A percentile compares a stretch with the other conserved stretches of the same genome.
Evolutionary conservation across 2,113 vertebrate species (phyloP).

Genomic region (Natator depressus): DNA sequence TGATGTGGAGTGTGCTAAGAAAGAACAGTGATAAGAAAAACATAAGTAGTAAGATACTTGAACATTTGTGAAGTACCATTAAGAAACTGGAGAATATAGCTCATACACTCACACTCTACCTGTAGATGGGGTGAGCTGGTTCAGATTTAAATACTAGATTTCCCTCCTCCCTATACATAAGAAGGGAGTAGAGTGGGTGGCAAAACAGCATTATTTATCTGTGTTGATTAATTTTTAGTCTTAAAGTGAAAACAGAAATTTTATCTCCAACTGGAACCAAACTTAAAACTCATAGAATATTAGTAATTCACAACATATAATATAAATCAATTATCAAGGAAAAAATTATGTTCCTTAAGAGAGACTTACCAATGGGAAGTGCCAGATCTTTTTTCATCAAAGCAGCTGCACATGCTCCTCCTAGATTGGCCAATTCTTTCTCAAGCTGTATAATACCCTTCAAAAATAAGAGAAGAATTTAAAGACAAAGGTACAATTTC

Average conservation of each 20-base stretch:
- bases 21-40: conserved; percentile 13
- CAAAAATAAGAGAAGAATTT: conserved; percentile 47
- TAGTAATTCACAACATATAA: not conserved
- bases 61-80: not conserved
- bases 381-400: conserved; percentile 99
- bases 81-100: conserved; percentile 9
- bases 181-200: not conserved
- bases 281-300: not conserved
- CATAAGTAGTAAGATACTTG: not conserved
- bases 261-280: not conserved
- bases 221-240: not conserved
- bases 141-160: conserved; percentile 3
- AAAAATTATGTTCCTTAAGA: not conserved
- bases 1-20: not conserved
- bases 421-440: conserved; percentile 95
- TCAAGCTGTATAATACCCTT: conserved; percentile 97
- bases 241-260: not conserved
- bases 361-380: conserved; percentile 89
- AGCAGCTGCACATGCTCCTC: conserved; percentile 95
- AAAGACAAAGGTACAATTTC: not conserved
- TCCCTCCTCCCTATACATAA: not conserved
- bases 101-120: not conserved
- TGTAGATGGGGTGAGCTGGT: not conserved
- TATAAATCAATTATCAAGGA: not conserved
- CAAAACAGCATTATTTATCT: not conserved